A percentile compares a stretch with the other conserved stretches of the same genome.
phyloP scores from a whole-genome alignment of 2,113 vertebrate genomes.

The Varanus komodoensis region DNA sequence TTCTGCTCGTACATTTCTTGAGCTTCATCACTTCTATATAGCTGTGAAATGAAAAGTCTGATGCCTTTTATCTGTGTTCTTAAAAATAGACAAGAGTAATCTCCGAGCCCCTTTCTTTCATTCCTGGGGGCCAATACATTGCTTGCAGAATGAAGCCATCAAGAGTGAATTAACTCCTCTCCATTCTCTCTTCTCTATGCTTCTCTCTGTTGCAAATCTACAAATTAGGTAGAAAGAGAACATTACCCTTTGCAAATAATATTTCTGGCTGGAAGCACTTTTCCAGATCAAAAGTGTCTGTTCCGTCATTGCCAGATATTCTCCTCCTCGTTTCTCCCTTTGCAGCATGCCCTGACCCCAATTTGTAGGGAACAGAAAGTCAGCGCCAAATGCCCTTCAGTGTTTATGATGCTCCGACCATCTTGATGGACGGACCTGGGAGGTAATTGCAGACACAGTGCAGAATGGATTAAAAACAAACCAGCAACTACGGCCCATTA shows the following conservation, averaged over 20 bases:
- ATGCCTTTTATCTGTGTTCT: slow-evolving; percentile 20
- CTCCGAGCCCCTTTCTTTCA: slow-evolving; percentile 43
- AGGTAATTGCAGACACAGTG: slow-evolving; percentile 32
- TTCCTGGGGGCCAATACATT: slow-evolving; percentile 42
- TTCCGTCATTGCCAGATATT: not conserved
- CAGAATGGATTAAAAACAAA: slow-evolving; percentile 39
- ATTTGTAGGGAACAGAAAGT: slow-evolving; percentile 26
- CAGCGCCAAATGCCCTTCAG: accelerated
- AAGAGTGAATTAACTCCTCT: slow-evolving; percentile 30
- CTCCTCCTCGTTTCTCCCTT: not conserved
- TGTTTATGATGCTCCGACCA: slow-evolving; percentile 22
- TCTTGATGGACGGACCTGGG: slow-evolving; percentile 28
- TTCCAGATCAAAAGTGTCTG: slow-evolving; percentile 11
- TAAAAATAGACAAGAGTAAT: slow-evolving; percentile 44
- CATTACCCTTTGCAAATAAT: slow-evolving; percentile 11
- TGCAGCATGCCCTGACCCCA: slow-evolving; percentile 21
- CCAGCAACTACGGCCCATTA: not conserved
- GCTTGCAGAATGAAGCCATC: slow-evolving; percentile 44
- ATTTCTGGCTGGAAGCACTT: not conserved
- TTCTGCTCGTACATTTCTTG: slow-evolving; percentile 11
- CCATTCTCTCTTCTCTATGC: no score
- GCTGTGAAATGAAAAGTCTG: not conserved
- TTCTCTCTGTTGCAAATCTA: slow-evolving; percentile 27
- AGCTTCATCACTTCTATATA: not conserved
- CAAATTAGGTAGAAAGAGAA: slow-evolving; percentile 48